Conservation (phyloP, 2,797 vertebrate species). For the Coregonus suidteri region DNA sequence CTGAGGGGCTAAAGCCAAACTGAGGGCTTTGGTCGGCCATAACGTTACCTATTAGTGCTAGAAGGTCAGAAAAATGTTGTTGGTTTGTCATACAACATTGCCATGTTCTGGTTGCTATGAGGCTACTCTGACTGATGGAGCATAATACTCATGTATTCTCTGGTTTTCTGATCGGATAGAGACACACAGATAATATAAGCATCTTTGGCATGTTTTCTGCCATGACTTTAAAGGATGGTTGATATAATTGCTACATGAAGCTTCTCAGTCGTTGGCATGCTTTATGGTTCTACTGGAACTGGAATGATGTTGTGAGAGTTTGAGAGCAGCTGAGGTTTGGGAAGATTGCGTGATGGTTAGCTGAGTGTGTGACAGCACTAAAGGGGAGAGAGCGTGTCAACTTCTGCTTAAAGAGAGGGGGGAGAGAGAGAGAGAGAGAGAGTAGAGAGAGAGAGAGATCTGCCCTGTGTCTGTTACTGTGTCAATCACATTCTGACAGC, state of each 20-base stretch:
- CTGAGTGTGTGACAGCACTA: background rate
- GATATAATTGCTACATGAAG: background rate
- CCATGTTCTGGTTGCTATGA: background rate
- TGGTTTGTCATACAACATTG: background rate
- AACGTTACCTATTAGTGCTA: conserved; percentile 23
- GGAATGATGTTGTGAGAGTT: background rate
- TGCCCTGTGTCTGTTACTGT: background rate
- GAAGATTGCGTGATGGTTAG: background rate
- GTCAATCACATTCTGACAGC: background rate
- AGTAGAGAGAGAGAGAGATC: background rate
- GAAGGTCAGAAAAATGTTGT: conserved; percentile 42
- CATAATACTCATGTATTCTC: background rate
- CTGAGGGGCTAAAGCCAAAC: conserved; percentile 42
- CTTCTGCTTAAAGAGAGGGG: background rate
- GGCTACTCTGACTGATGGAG: background rate
- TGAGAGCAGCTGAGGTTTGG: background rate
- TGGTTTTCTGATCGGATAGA: background rate
- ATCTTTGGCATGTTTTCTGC: background rate
- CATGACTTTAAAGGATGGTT: background rate
- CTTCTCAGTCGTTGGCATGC: background rate
- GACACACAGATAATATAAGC: background rate
- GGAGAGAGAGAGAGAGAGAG: background rate
- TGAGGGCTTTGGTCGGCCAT: conserved; percentile 7
- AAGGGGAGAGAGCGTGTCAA: background rate
- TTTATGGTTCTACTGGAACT: background rate